These are phyloP conservation scores for Dunckerocampus dactyliophorus DNA, from an alignment of 2,113 vertebrate genomes.

Conservation along the genomic window DNA sequence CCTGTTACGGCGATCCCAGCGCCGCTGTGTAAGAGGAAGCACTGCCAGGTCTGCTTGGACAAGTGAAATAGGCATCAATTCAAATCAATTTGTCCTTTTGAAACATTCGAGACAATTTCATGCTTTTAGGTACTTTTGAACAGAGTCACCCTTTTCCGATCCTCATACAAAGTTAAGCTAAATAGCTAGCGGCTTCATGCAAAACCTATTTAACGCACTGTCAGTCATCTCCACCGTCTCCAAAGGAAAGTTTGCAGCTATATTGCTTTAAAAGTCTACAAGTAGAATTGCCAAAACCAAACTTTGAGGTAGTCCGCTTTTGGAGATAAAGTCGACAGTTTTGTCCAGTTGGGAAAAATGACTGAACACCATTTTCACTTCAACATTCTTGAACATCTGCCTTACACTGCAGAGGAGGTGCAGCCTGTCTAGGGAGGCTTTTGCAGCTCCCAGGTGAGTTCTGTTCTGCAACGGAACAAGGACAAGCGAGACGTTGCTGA, in stretches of 20 bases:
- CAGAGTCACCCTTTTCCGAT: neutral
- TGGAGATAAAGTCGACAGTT: slow-evolving; percentile 7
- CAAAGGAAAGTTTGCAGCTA: neutral
- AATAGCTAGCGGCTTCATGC: slow-evolving; percentile 2
- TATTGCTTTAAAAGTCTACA: neutral
- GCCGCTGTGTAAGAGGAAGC: too few species aligned
- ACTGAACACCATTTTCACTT: neutral
- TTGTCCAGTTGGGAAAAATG: slow-evolving; percentile 7
- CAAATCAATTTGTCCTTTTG: too few species aligned
- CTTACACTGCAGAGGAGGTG: slow-evolving; percentile 18
- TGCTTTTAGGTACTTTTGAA: neutral
- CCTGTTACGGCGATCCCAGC: too few species aligned
- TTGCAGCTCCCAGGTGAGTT: slow-evolving; percentile 32
- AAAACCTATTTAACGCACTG: slow-evolving; percentile 14
- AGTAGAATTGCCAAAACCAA: slow-evolving; percentile 1
- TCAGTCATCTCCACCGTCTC: slow-evolving; percentile 5
- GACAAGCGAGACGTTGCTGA: slow-evolving; percentile 18
- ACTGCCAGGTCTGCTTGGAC: too few species aligned
- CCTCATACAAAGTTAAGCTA: slow-evolving; percentile 2
- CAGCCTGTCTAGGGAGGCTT: slow-evolving; percentile 28
- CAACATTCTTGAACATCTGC: slow-evolving; percentile 24
- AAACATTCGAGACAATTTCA: neutral
- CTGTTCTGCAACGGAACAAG: slow-evolving; percentile 17
- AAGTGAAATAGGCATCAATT: too few species aligned
- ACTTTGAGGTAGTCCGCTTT: slow-evolving; percentile 18